Evolutionary conservation across 2,113 vertebrate species (phyloP).

Genomic region (Campylomormyrus tamandua): DNA sequence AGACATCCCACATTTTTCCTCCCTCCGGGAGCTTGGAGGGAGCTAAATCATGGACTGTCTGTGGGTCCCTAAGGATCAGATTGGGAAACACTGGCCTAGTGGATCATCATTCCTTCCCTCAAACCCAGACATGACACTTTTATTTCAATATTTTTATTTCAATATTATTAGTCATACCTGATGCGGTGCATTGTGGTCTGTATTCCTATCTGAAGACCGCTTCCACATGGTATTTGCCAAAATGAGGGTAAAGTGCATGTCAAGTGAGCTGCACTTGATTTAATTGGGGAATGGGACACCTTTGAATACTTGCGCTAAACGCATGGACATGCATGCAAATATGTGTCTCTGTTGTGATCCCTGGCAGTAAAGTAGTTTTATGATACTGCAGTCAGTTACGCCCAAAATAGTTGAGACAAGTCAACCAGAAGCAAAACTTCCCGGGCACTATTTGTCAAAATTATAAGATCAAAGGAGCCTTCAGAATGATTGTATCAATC

Average conservation of each 20-base stretch:
- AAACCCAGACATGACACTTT: background rate
- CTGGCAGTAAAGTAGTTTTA: background rate
- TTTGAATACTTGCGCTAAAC: background rate
- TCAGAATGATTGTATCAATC: background rate
- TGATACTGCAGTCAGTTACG: background rate
- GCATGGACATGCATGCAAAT: background rate
- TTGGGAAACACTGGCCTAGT: background rate
- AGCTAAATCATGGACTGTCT: background rate
- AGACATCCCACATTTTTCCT: background rate
- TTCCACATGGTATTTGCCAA: background rate
- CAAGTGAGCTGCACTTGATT: background rate
- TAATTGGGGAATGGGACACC: background rate
- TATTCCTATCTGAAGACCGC: background rate
- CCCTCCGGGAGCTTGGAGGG: background rate
- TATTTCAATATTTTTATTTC: background rate
- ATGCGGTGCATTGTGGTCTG: background rate
- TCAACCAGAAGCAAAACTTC: background rate
- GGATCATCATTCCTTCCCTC: background rate
- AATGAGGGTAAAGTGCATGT: background rate
- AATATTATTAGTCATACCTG: background rate
- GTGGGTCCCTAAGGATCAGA: background rate
- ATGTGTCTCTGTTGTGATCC: background rate
- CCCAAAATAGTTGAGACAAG: background rate
- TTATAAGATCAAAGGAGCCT: background rate
- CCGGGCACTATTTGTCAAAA: background rate